Evolutionary conservation across 2,888 invertebrate genomes (phyloP).

Genomic region (Arrhopalites spinosus): DNA sequence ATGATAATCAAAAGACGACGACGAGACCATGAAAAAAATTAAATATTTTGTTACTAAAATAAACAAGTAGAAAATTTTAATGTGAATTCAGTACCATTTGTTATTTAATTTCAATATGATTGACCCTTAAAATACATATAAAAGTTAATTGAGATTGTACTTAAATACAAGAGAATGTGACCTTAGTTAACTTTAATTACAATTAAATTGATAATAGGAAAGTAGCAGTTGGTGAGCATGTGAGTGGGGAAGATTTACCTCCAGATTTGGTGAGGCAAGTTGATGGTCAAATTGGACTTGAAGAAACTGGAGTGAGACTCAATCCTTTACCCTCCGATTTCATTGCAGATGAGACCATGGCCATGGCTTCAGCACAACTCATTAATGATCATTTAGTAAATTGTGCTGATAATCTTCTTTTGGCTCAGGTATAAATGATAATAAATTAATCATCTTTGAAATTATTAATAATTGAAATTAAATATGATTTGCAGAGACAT

Average conservation of each 20-base stretch:
- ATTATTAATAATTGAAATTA: conserved; percentile 1
- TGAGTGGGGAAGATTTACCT: conserved; percentile 59
- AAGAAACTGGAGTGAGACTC: conserved; percentile 62
- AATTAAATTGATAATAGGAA: conserved; percentile 61
- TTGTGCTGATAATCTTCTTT: conserved; percentile 60
- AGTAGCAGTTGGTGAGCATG: conserved; percentile 62
- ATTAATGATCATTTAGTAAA: conserved; percentile 60
- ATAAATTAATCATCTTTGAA: neutral
- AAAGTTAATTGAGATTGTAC: too few relatives aligned
- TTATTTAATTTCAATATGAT: too few relatives aligned
- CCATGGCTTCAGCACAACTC: conserved; percentile 62
- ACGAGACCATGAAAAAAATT: neutral
- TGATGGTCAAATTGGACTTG: conserved; percentile 62
- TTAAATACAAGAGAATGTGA: too few relatives aligned
- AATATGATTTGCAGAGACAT: conserved; percentile 58
- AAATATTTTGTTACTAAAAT: neutral
- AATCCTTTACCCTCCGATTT: conserved; percentile 61
- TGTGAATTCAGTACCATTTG: too few relatives aligned
- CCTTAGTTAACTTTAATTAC: too few relatives aligned
- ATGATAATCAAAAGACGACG: neutral
- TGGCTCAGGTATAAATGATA: conserved; percentile 60
- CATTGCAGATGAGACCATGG: conserved; percentile 62
- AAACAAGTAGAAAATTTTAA: too few relatives aligned
- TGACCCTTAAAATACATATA: too few relatives aligned
- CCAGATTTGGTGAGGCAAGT: conserved; percentile 61